Evolutionary conservation across 1,140 invertebrate species (phyloP).

Genomic region (Zelostemma sp.): DNA sequence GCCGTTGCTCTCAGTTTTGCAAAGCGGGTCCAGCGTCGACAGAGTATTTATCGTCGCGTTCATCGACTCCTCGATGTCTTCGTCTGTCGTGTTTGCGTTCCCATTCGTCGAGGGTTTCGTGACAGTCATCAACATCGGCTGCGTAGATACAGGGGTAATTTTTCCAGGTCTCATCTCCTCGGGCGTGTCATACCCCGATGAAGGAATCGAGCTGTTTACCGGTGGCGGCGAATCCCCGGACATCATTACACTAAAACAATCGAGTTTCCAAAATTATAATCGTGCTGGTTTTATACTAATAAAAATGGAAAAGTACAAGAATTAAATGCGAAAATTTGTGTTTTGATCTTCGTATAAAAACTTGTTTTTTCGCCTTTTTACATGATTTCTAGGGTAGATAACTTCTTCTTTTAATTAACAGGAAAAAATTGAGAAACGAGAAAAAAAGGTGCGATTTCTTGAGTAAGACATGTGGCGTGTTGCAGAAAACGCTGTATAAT

Average conservation of each 20-base stretch:
- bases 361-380: too few species aligned
- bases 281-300: too few species aligned
- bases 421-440: too few species aligned
- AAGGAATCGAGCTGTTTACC: constrained; percentile 48
- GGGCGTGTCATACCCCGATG: constrained; percentile 53
- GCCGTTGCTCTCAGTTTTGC: constrained; percentile 59
- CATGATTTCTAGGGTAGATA: too few species aligned
- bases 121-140: constrained; percentile 13
- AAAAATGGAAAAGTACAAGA: too few species aligned
- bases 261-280: too few species aligned
- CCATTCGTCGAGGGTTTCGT: constrained; percentile 15
- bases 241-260: constrained; percentile 62
- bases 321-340: too few species aligned
- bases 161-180: constrained; percentile 55
- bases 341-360: too few species aligned
- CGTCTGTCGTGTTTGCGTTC: constrained; percentile 19
- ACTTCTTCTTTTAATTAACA: too few species aligned
- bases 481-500: background rate
- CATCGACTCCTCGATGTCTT: constrained; percentile 57
- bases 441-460: background rate
- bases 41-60: constrained; percentile 51
- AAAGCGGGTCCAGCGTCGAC: constrained; percentile 48
- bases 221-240: constrained; percentile 54
- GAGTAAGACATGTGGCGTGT: background rate
- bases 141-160: constrained; percentile 41